phyloP scores from a whole-genome alignment of 2,113 vertebrate species.

The Xiphophorus maculatus region DNA sequence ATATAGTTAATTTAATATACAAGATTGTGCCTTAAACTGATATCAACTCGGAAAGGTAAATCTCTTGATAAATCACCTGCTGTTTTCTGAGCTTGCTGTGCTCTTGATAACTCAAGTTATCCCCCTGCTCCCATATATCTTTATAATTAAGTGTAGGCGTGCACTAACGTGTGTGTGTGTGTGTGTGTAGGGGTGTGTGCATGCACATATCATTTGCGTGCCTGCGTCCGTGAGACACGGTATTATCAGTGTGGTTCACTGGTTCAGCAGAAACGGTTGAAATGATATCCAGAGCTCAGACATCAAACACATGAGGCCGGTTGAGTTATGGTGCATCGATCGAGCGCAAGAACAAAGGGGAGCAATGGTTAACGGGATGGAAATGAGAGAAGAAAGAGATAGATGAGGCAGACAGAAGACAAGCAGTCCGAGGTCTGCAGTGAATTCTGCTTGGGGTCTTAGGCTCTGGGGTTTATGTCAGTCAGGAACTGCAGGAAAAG shows the following conservation, averaged over 20 bases:
- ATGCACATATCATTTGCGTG: constrained; percentile 40
- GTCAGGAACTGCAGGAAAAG: constrained; percentile 72
- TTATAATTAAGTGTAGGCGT: constrained; percentile 10
- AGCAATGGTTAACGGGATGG: constrained; percentile 61
- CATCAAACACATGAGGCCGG: constrained; percentile 72
- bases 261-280: constrained; percentile 55
- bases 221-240: constrained; percentile 53
- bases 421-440: constrained; percentile 68
- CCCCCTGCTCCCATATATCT: constrained; percentile 21
- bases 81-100: constrained; percentile 12
- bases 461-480: constrained; percentile 71
- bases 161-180: not conserved
- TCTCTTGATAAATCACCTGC: constrained; percentile 11
- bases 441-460: constrained; percentile 65
- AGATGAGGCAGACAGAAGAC: constrained; percentile 73
- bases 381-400: constrained; percentile 71
- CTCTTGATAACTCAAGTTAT: constrained; percentile 4
- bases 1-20: not conserved
- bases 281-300: constrained; percentile 78
- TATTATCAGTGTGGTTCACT: constrained; percentile 67
- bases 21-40: constrained; percentile 7
- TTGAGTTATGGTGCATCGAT: constrained; percentile 76
- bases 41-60: not conserved
- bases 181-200: constrained; percentile 18
- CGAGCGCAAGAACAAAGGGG: constrained; percentile 72